Conservation (phyloP, 2,113 vertebrate genomes). For the Chloroceryle aenea region DNA sequence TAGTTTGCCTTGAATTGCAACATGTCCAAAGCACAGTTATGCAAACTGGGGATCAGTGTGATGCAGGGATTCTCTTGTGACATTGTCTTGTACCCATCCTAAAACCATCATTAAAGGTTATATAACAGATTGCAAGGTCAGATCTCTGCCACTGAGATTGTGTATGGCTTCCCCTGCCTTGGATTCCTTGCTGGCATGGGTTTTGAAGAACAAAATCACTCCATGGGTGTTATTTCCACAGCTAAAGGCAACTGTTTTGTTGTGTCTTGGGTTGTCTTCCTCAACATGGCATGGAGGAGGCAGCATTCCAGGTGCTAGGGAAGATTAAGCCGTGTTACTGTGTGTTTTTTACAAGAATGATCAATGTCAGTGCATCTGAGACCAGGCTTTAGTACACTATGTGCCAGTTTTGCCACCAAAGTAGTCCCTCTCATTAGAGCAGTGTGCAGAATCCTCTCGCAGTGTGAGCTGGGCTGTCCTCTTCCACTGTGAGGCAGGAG, state of each 20-base stretch:
- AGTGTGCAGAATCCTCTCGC: too few species aligned
- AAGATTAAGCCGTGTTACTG: neutral
- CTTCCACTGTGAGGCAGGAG: neutral
- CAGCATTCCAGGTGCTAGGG: neutral
- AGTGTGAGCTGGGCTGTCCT: rapidly evolving
- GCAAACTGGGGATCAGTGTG: neutral
- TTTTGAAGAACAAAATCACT: neutral
- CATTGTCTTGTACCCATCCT: neutral
- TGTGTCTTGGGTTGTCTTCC: neutral
- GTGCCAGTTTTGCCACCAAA: neutral
- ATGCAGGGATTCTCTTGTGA: neutral
- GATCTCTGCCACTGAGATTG: neutral
- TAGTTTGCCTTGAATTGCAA: neutral
- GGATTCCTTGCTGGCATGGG: neutral
- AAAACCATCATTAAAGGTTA: neutral
- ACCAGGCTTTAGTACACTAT: neutral
- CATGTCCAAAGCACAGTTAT: neutral
- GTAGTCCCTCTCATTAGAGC: neutral
- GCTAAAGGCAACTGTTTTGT: neutral
- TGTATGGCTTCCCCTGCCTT: neutral
- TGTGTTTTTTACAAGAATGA: neutral
- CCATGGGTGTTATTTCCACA: neutral
- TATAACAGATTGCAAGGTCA: neutral
- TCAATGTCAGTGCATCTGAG: neutral
- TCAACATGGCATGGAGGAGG: neutral